Base-by-base conservation (phyloP, 2,113 vertebrate genomes). In the Antidorcas marsupialis region DNA sequence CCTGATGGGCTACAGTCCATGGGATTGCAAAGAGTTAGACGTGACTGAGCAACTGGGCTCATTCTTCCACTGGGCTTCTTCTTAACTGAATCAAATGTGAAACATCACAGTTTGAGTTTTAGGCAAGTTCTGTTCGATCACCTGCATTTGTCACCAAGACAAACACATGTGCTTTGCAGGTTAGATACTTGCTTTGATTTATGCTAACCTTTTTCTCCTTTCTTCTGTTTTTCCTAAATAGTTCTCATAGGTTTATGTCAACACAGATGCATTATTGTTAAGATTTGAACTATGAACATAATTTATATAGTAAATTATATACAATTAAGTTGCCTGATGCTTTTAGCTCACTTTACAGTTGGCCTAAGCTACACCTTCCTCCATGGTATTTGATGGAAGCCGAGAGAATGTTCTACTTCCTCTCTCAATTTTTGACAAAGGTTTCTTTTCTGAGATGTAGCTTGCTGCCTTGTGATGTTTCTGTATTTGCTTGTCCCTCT, bases 51-150 rank as follows among this genome's bases (percentile, higher is more conserved):
- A 76, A 43, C 6, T 27, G 71, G 43, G 23, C 39, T 74, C 36
- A 43, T 76, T 96, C n/a, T 52, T 67, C 27, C 3, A 0, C 64
- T 53, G 39, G 43, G 45, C 36, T 10, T 9, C 59, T 50, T n/a
- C 91, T 53, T 14, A 16, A 25, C 43, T 5, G 4, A 47, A 33
- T 28, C 83, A 15, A 67, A 43, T 3, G 16, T 3, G 10, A 21
- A 11, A 17, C 23, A 0, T 16, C 30, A 0, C 2, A 7, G n/a
- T 30, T 79, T 64, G 67, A 79, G 13, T 47, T 33, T 14, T 6
- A 2, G 3, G 39, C 45, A 5, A 13, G 10, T 28, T 52, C n/a
- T 4, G 0, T 53, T n/a, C 50, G 0, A 2, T 16, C 30, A 0
- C 3, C 74, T 2, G 2, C 43, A 3, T 76, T 43, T 27, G 21